Base-by-base conservation (phyloP, 2,797 vertebrate species). In the Hyperoplus immaculatus region DNA sequence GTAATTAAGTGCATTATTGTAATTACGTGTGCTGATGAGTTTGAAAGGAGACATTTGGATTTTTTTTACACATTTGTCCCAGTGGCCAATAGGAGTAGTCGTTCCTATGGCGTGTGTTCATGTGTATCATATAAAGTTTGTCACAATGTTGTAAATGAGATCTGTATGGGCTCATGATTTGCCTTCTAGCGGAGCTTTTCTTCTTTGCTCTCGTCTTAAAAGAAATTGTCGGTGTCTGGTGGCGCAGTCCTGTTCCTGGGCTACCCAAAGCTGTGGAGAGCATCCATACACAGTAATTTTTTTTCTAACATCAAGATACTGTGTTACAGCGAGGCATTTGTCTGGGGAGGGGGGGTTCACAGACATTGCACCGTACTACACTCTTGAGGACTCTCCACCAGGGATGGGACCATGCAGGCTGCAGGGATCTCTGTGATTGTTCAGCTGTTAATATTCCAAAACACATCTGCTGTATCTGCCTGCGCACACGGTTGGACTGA, bases 1-100 rank as follows among this genome's bases (percentile, higher is more conserved):
- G 86, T 91, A 82, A 90, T 91, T 82, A 94, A 95, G 91, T 94
- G 94, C 94, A 93, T 94, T 94, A 93, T 85, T 92, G 87, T 93
- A 85, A 89, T 87, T 81, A 79, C 76, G 80, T 88, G 78, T 86
- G 80, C 88, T 84, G 81, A 89, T 85, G 86, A 86, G 82, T 89
- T 92, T 86, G 89, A 90, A 87, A 73, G 80, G 75, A 84, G 64
- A 89, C 68, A 55, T 63, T 51, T 77, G 77, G 51, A 56, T 47
- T 78, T 81, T 74, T 68, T 71, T 72, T 0, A 72, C 71, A 82
- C 81, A 51, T 83, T 87, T 66, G 50, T 85, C 60, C 64, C 12
- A 13, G 72, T 29, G 82, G 75, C 57, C 62, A 77, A 78, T 69
- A 69, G 74, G 56, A 76, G 78, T 11, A 8, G 57, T 58, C 10